These are phyloP conservation scores for Chironomus tepperi DNA, from an alignment of 1,140 invertebrate genomes.

Conservation along the genomic window DNA sequence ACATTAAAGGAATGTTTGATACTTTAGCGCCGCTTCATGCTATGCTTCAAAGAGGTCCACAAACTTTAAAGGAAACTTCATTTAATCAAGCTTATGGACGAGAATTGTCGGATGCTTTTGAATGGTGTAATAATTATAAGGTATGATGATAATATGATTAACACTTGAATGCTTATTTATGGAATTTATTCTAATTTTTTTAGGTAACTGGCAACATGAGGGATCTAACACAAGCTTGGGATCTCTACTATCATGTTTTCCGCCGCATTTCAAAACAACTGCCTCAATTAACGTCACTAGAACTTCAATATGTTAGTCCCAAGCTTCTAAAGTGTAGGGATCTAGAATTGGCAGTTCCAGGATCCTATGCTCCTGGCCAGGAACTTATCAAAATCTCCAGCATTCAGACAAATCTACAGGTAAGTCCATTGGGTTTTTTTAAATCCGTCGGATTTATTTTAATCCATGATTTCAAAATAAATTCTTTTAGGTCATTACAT, in stretches of 20 bases:
- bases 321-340: slow-evolving; percentile 81
- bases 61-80: slow-evolving; percentile 93
- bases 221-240: slow-evolving; percentile 97
- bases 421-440: slow-evolving; percentile 33
- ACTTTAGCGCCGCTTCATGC: slow-evolving; percentile 90
- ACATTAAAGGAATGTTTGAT: slow-evolving; percentile 92
- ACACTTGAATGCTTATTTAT: slow-evolving; percentile 26
- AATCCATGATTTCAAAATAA: not conserved
- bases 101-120: slow-evolving; percentile 86
- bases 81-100: slow-evolving; percentile 94
- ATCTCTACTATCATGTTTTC: slow-evolving; percentile 97
- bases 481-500: slow-evolving; percentile 80
- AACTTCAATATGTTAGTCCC: slow-evolving; percentile 93
- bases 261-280: slow-evolving; percentile 89
- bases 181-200: slow-evolving; percentile 28
- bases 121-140: slow-evolving; percentile 88
- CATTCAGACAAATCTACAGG: slow-evolving; percentile 73
- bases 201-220: slow-evolving; percentile 68
- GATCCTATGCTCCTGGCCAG: slow-evolving; percentile 87
- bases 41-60: slow-evolving; percentile 86
- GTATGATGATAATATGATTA: slow-evolving; percentile 34
- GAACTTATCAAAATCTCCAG: slow-evolving; percentile 69
- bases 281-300: slow-evolving; percentile 77
- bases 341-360: slow-evolving; percentile 89
- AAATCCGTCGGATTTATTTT: slow-evolving; percentile 4